A percentile compares a stretch with the other conserved stretches of the same genome.
Conservation (phyloP, 2,113 vertebrate species). For the Poicephalus gulielmi region DNA sequence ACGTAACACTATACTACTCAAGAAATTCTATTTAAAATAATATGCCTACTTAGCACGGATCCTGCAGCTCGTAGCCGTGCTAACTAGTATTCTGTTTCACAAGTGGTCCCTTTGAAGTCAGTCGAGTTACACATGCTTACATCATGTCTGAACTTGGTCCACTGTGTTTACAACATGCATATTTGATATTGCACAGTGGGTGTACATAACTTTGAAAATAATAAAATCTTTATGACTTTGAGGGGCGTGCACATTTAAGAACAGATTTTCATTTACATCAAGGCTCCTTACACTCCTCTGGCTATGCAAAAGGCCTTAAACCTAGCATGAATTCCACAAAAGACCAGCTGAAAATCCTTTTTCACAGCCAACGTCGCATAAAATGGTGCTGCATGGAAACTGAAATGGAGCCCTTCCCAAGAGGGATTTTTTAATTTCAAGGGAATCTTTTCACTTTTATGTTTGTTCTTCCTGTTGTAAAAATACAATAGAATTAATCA, state of each 20-base stretch:
- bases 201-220: conserved; percentile 45
- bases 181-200: conserved; percentile 61
- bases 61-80: background rate
- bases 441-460: background rate
- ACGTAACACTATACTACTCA: background rate
- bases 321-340: background rate
- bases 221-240: conserved; percentile 60
- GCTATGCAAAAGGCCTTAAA: conserved; percentile 14
- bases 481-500: background rate
- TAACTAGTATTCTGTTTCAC: conserved; percentile 52
- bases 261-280: conserved; percentile 42
- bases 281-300: conserved; percentile 3
- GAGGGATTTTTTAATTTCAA: background rate
- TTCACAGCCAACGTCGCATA: background rate
- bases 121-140: conserved; percentile 52
- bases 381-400: background rate
- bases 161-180: conserved; percentile 56
- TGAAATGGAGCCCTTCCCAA: background rate
- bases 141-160: conserved; percentile 54
- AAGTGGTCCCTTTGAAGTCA: conserved; percentile 51
- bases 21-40: conserved; percentile 5
- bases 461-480: background rate
- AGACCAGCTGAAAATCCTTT: conserved; percentile 18
- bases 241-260: conserved; percentile 45
- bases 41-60: background rate